A percentile compares a stretch with the other conserved stretches of the same genome.
These are phyloP conservation scores for Eira barbara DNA, from an alignment of 2,113 vertebrate genomes.

Conservation along the genomic window DNA sequence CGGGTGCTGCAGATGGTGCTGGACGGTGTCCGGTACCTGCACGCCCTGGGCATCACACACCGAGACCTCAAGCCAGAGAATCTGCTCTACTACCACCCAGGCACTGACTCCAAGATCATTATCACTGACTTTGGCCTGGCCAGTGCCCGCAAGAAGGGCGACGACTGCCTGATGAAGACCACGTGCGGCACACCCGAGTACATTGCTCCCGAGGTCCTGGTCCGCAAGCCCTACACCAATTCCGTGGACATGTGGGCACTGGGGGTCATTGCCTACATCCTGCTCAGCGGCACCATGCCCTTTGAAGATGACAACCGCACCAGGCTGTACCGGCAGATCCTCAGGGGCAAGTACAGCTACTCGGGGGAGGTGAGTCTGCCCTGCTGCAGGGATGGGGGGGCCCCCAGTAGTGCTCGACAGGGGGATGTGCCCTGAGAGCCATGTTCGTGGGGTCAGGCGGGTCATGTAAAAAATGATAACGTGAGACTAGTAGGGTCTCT, in stretches of 20 bases:
- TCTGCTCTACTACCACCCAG: slow-evolving; percentile 97
- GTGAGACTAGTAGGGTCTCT: not conserved
- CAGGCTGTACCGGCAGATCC: slow-evolving; percentile 96
- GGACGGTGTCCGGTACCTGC: slow-evolving; percentile 96
- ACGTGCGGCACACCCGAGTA: slow-evolving; percentile 98
- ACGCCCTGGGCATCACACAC: slow-evolving; percentile 96
- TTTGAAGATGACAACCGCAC: slow-evolving; percentile 99
- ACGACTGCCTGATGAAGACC: slow-evolving; percentile 98
- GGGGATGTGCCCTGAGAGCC: not conserved
- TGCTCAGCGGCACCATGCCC: slow-evolving; percentile 98
- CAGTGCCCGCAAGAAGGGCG: slow-evolving; percentile 95
- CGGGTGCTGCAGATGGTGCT: slow-evolving; percentile 97
- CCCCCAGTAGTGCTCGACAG: not conserved
- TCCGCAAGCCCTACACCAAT: slow-evolving; percentile 97
- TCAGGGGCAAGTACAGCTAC: slow-evolving; percentile 99
- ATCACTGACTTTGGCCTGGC: slow-evolving; percentile 98
- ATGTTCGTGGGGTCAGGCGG: not conserved
- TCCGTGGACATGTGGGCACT: slow-evolving; percentile 99
- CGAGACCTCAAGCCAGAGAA: slow-evolving; percentile 98
- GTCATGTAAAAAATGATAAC: not conserved
- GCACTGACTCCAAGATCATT: slow-evolving; percentile 98
- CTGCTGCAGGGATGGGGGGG: not conserved
- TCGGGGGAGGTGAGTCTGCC: slow-evolving; percentile 93
- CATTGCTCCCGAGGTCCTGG: slow-evolving; percentile 97
- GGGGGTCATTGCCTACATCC: slow-evolving; percentile 97